Conservation (phyloP, 1,140 invertebrate genomes). For the Manduca sexta region DNA sequence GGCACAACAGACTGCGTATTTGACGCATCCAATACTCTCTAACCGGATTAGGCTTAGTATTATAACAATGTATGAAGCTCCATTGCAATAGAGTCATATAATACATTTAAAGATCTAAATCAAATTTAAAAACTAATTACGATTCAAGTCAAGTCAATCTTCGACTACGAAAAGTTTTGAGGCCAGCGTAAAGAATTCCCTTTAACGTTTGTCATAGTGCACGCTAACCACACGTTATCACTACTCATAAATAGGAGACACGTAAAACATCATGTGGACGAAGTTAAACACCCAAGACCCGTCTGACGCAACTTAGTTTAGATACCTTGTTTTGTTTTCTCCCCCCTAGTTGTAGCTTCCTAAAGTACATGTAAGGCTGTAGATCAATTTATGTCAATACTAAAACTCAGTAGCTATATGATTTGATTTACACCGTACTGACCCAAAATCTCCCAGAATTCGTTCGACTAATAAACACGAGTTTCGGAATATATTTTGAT, state of each 20-base stretch:
- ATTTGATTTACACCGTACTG: conserved; percentile 13
- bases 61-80: conserved; percentile 1
- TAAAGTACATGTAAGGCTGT: too few species aligned
- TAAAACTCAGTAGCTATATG: too few species aligned
- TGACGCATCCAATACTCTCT: neutral
- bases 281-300: conserved; percentile 3
- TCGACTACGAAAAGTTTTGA: conserved; percentile 1
- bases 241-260: conserved; percentile 8
- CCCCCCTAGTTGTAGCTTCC: too few species aligned
- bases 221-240: conserved; percentile 4
- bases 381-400: too few species aligned
- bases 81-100: conserved; percentile 1
- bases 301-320: too few species aligned
- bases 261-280: conserved; percentile 8
- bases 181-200: neutral
- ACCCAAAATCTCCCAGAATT: conserved; percentile 12
- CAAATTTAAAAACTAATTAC: conserved; percentile 5
- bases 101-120: conserved; percentile 3
- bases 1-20: conserved; percentile 5
- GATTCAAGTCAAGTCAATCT: neutral
- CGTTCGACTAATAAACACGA: conserved; percentile 14
- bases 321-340: too few species aligned
- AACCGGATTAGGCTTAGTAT: too few species aligned
- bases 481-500: conserved; percentile 23
- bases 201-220: conserved; percentile 5